Conservation (phyloP, 1,140 invertebrate genomes). For the Drosophila varians region DNA sequence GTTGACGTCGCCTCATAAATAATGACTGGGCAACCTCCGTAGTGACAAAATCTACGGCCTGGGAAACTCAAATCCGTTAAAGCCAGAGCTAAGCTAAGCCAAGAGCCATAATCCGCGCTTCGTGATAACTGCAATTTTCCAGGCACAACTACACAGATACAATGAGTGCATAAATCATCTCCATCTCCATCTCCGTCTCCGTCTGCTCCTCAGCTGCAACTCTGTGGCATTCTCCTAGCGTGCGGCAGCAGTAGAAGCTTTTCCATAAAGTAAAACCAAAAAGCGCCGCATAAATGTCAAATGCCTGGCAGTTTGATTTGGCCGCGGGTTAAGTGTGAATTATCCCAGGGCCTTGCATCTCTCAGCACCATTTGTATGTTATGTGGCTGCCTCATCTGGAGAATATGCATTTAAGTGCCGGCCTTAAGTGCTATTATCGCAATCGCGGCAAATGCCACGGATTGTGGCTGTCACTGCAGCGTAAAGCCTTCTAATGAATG, state of each 20-base stretch:
- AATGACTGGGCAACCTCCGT: constrained; percentile 57
- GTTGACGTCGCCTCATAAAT: constrained; percentile 57
- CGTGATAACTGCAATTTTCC: constrained; percentile 79
- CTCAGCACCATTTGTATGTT: constrained; percentile 45
- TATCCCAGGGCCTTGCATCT: constrained; percentile 54
- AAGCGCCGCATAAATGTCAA: constrained; percentile 69
- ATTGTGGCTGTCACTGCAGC: constrained; percentile 56
- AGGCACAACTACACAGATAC: constrained; percentile 59
- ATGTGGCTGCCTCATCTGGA: constrained; percentile 68
- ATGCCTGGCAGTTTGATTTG: constrained; percentile 77
- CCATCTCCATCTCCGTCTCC: constrained; percentile 59
- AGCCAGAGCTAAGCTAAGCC: constrained; percentile 21
- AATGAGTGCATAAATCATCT: constrained; percentile 81
- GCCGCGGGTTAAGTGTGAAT: constrained; percentile 75
- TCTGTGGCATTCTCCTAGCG: background rate
- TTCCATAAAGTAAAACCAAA: constrained; percentile 38
- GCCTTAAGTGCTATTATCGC: constrained; percentile 78
- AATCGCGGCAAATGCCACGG: constrained; percentile 66
- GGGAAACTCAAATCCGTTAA: constrained; percentile 51
- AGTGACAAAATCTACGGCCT: constrained; percentile 76
- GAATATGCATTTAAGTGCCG: constrained; percentile 66
- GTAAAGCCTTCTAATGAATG: constrained; percentile 46
- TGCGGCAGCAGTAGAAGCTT: constrained; percentile 23
- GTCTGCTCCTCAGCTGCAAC: background rate
- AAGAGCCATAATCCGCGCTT: constrained; percentile 41